Percentiles rank a stretch among this genome's conserved stretches.
These are phyloP conservation scores for Sebastolobus alascanus DNA, from an alignment of 2,797 vertebrate species.

Conservation along the genomic window DNA sequence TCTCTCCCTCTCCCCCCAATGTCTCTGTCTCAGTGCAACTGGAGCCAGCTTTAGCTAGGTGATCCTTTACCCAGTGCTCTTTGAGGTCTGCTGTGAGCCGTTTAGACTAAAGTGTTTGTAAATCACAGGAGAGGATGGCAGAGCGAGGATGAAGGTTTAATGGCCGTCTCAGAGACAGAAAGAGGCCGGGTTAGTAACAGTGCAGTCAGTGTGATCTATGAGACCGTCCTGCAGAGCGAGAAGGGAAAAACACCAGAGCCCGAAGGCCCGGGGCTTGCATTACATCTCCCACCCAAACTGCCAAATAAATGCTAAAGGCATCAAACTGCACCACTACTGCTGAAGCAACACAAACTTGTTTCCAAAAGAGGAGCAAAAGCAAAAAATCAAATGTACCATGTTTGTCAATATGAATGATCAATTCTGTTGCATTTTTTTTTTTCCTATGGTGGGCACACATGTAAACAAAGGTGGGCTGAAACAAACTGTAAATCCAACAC, in stretches of 20 bases:
- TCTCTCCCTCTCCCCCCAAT: neutral
- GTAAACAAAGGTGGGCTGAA: neutral
- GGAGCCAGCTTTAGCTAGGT: conserved; percentile 19
- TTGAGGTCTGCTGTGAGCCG: conserved; percentile 47
- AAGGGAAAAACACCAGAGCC: conserved; percentile 8
- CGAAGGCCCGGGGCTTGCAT: conserved; percentile 26
- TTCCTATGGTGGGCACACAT: neutral
- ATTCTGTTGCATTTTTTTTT: too few species aligned
- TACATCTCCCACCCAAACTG: conserved; percentile 18
- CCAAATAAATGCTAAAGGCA: neutral
- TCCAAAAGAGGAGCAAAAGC: neutral
- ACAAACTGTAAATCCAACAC: neutral
- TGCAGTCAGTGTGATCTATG: conserved; percentile 53
- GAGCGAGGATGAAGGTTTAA: conserved; percentile 36
- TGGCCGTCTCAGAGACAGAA: conserved; percentile 28
- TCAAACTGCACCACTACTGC: neutral
- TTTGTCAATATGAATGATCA: neutral
- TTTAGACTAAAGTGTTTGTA: conserved; percentile 50
- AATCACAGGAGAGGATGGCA: conserved; percentile 50
- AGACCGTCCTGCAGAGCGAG: conserved; percentile 13
- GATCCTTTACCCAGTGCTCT: conserved; percentile 45
- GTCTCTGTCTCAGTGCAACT: conserved; percentile 34
- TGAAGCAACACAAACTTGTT: neutral
- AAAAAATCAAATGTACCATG: neutral
- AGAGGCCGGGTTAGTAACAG: conserved; percentile 36